Evolutionary conservation across 2,113 vertebrate species (phyloP).

Genomic region (Pseudopipra pipra): DNA sequence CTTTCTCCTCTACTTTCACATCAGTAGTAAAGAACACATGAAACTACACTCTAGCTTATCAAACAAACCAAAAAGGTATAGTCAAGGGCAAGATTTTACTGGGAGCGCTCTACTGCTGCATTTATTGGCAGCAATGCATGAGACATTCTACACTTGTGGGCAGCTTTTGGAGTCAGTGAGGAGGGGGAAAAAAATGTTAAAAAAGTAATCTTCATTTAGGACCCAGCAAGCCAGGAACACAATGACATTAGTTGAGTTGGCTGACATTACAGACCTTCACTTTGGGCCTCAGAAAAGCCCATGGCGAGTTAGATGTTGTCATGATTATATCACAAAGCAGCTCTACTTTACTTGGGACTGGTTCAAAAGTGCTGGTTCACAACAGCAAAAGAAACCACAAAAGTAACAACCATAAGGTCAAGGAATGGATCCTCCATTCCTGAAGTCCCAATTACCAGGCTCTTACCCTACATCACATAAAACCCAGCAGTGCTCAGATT

Average conservation of each 20-base stretch:
- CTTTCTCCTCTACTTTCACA: background rate
- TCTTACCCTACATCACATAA: background rate
- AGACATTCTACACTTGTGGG: background rate
- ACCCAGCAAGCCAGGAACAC: background rate
- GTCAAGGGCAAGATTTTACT: background rate
- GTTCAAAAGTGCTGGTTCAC: background rate
- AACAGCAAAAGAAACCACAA: background rate
- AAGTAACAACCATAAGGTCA: background rate
- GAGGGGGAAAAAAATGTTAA: background rate
- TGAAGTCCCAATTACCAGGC: background rate
- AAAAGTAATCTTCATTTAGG: background rate
- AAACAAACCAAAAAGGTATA: background rate
- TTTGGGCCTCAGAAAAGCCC: background rate
- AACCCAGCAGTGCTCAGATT: background rate
- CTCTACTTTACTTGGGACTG: background rate
- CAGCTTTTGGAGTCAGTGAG: background rate
- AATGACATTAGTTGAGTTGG: background rate
- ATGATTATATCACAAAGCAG: background rate
- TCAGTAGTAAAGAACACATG: background rate
- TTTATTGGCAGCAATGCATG: background rate
- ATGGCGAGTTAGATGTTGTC: background rate
- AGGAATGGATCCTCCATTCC: background rate
- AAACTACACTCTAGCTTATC: background rate
- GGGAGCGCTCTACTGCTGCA: background rate
- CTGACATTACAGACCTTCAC: background rate